Evolutionary conservation across 2,888 invertebrate genomes (phyloP).

Genomic region (Cheilosia urbana): DNA sequence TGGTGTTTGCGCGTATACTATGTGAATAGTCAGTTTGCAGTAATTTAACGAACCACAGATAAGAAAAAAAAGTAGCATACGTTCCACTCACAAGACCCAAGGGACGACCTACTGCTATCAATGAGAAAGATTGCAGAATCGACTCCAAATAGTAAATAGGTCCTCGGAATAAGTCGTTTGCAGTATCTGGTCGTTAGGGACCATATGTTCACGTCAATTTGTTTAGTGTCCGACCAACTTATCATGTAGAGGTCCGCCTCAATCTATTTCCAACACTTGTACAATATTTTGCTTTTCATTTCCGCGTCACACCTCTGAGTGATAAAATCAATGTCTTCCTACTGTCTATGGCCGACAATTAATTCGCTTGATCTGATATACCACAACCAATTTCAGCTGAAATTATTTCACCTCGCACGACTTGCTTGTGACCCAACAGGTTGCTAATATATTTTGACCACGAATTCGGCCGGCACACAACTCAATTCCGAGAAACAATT

Average conservation of each 20-base stretch:
- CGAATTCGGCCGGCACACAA: conserved; percentile 24
- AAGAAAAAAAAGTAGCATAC: no score
- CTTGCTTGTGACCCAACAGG: background rate
- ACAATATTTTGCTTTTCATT: background rate
- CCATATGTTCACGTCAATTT: no score
- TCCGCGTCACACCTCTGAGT: conserved; percentile 18
- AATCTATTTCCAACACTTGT: background rate
- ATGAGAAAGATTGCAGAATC: no score
- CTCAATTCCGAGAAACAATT: conserved; percentile 36
- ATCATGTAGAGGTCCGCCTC: background rate
- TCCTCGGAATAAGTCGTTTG: no score
- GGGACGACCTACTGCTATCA: no score
- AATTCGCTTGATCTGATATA: conserved; percentile 21
- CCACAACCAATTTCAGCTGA: background rate
- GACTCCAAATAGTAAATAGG: background rate
- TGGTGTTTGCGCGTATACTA: no score
- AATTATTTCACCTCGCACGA: conserved; percentile 22
- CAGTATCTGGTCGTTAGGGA: no score
- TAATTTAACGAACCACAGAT: no score
- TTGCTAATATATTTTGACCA: conserved; percentile 9
- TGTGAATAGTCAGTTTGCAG: no score
- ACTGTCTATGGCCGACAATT: background rate
- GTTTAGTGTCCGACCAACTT: no score
- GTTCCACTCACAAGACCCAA: no score
- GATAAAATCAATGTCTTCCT: conserved; percentile 22